Base-by-base conservation (phyloP, 2,888 invertebrate genomes). In the Ecdyonurus torrentis region DNA sequence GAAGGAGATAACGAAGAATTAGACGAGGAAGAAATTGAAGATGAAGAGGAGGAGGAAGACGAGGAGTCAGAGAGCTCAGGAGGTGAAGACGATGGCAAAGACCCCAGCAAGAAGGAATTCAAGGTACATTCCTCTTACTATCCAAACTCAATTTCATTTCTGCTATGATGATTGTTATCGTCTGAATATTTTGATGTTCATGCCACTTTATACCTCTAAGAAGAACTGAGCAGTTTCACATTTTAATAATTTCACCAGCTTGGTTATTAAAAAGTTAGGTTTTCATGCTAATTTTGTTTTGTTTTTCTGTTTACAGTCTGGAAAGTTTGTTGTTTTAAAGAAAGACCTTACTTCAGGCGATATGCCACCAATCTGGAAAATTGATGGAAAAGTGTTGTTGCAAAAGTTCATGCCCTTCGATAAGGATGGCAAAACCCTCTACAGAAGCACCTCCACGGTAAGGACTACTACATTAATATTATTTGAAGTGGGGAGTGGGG, bases 351-450 rank as follows among this genome's bases (percentile, higher is more conserved):
- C 64, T 25, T 23, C 19, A n/a, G 71, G 72, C 64, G 73, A 74
- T 61, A 78, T 78, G 63, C 80, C 78, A 65, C 80, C 77, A 2
- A 72, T 77, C 60, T 77, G 77, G 77, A 73, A 72, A 65, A 72
- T 77, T n/a, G 77, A 76, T 65, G 71, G 71, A 18, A 74, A 74
- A n/a, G 70, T 71, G 55, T 71, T 77, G 68, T 68, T 77, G 52
- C 76, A 76, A 68, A 76, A 76, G 67, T 77, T 72, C 70, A 76
- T 76, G 63, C 70, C 74, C 23, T 69, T 71, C 64, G 69, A 87
- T 68, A 85, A 71, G 62, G 68, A 71, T 63, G 70, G 71, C 24
- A 67, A 68, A 60, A 67, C 67, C 7, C 61, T 71, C 0, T 71
- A 72, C 66, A 68, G 66, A 58, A 70, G 69, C 64, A 69, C 69